Base-by-base conservation (phyloP, 92 coral and sea anemone species). In the Muricea muricata region DNA sequence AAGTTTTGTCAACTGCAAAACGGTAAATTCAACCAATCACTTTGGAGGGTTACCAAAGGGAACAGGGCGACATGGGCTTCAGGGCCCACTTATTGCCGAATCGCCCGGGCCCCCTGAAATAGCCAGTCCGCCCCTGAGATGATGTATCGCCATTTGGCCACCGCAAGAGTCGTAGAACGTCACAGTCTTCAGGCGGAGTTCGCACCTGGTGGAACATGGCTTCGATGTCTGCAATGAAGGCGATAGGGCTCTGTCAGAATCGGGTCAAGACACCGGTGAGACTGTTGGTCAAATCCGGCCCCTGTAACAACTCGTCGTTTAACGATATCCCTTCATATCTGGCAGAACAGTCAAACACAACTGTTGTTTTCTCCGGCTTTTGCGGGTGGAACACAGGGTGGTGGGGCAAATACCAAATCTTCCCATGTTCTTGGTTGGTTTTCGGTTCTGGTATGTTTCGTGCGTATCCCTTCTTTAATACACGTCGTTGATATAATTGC, bases 191-290 rank as follows among this genome's bases (percentile, higher is more conserved):
- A 21, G 80, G 83, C 8, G 35, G 47, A 52, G 78, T 89, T 40
- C 72, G 79, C 29, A 91, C 85, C 26, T 87, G 89, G 58, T 91
- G 87, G 79, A 83, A 91, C 91, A 91, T 91, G 37, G 89, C 80
- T 81, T 87, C 91, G 30, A 91, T 46, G 55, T 87, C 89, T 0
- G 86, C 63, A 85, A 91, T 87, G 65, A 84, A 25, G 10, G 89
- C 86, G 1, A 80, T 58, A 7, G 82, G 84, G 25, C 84, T 86
- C 70, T 91, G 87, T 48, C 91, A 79, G 65, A 91, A 91, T 47
- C 89, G 84, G 47, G 75, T 24, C 68, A 91, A 72, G 3, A 87
- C 91, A 6, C 93, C 91, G 30, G 75, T 41, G 8, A 90, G 63
- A 39, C 68, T 57, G 82, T 88, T 90, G 48, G 93, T 90, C 8